phyloP scores from a whole-genome alignment of 2,113 vertebrate species.

The Arvicanthis niloticus region DNA sequence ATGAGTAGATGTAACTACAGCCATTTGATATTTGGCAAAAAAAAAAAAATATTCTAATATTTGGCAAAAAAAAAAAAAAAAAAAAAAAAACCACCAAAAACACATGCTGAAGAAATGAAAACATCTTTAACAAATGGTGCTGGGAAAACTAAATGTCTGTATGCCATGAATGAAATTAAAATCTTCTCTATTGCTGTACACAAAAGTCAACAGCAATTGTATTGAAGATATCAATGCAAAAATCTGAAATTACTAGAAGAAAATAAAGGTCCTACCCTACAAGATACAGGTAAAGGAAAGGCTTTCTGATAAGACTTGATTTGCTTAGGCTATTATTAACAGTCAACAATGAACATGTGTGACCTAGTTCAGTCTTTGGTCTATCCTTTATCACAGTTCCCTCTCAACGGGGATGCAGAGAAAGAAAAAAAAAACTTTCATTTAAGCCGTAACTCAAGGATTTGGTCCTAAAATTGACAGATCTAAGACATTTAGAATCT shows the following conservation, averaged over 20 bases:
- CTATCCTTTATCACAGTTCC: background rate
- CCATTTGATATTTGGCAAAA: background rate
- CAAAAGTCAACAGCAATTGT: background rate
- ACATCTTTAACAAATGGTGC: background rate
- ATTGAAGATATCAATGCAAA: background rate
- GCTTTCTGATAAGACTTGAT: background rate
- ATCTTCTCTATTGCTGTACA: background rate
- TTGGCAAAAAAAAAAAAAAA: background rate
- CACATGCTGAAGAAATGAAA: background rate
- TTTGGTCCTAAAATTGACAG: background rate
- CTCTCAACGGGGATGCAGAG: background rate
- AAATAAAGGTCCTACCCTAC: background rate
- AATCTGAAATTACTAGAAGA: background rate
- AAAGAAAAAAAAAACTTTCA: background rate
- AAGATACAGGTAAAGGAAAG: background rate
- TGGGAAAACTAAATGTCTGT: background rate
- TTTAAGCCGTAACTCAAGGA: too few relatives aligned
- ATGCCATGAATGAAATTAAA: background rate
- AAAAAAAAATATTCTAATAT: background rate
- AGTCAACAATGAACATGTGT: background rate
- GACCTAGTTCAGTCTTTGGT: background rate
- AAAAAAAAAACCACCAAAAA: too few relatives aligned
- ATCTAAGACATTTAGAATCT: conserved; percentile 14
- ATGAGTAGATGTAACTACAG: too few relatives aligned
- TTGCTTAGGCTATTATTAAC: background rate